Evolutionary conservation across 2,888 invertebrate species (phyloP), one percentile per base, ranked within the genome.

Genomic region (Anticlea derivata): DNA sequence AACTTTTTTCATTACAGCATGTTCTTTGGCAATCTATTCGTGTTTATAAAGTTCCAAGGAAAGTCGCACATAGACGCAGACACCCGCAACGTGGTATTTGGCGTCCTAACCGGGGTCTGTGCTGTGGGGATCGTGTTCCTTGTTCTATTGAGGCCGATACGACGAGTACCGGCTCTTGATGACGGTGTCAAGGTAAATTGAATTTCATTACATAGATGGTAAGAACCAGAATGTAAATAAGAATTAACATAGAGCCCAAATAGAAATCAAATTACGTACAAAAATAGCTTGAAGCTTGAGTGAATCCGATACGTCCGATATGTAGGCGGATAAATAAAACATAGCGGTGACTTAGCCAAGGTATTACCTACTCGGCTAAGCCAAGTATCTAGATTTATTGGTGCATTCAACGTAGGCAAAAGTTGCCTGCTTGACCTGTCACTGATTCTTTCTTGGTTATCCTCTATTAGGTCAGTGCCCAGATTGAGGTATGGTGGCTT

Each of bases 21-120:
- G 91, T 95, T 99, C 82, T 94, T 97, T 76, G 99, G 99, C 45
- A 99, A 99, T 78, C 90, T 98, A 22, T 99, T 98, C 88, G 97
- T 99, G 13, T 98, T 94, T 86, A 96, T 96, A 78, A 94, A 95
- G 78, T 98, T 99, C 86, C 94, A 94, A 91, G 96, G 96, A 40
- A 93, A 95, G 75, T 92, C 91, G 0, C 92, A 92, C 44, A 97
- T 98, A 29, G 94, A 95, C 58, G 74, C 86, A 38, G 88, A 90
- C 6, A 96, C 96, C 0, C 92, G 98, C 12, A 93, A 92, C 37
- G 83, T 96, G 1, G 96, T 99, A 4, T 98, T 97, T 80, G 94
- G 94, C 44, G 97, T 96, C 0, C 90, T 99, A 40, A 93, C 94
- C 0, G 93, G 88, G 0, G 92, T 96, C 5, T 95, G 94, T 13